These are phyloP conservation scores for Orthosia gothica DNA, from an alignment of 2,888 invertebrate genomes.

Conservation along the genomic window DNA sequence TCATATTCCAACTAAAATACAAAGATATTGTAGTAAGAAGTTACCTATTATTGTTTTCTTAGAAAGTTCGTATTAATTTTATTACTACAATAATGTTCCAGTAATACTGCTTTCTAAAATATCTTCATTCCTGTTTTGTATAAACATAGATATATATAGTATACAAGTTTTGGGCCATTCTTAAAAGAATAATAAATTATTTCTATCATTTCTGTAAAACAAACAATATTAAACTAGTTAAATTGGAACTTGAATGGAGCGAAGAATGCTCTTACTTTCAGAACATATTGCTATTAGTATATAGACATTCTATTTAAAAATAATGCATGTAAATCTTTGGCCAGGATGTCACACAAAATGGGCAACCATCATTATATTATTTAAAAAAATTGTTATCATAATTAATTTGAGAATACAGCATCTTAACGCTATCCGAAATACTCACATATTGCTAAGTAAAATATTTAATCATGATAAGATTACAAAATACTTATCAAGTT, in stretches of 20 bases:
- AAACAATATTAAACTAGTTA: neutral
- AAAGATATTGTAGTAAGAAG: neutral
- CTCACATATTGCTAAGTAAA: constrained; percentile 7
- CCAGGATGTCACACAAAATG: neutral
- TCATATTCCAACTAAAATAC: neutral
- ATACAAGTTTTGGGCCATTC: neutral
- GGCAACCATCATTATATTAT: neutral
- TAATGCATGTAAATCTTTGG: neutral
- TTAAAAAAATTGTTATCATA: neutral
- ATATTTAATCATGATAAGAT: constrained; percentile 55
- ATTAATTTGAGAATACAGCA: neutral
- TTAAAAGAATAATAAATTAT: neutral
- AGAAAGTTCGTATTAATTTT: constrained; percentile 22
- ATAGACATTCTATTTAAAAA: too few relatives aligned
- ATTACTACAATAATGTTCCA: neutral
- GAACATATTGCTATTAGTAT: too few relatives aligned
- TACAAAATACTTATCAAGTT: constrained; percentile 11
- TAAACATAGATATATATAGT: neutral
- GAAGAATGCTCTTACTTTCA: too few relatives aligned
- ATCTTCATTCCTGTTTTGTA: neutral
- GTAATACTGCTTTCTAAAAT: constrained; percentile 7
- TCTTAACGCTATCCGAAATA: neutral
- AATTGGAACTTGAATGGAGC: neutral
- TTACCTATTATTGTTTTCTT: neutral
- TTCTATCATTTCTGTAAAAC: neutral